phyloP scores from a whole-genome alignment of 1,140 invertebrate genomes.

The Anoplophora glabripennis region DNA sequence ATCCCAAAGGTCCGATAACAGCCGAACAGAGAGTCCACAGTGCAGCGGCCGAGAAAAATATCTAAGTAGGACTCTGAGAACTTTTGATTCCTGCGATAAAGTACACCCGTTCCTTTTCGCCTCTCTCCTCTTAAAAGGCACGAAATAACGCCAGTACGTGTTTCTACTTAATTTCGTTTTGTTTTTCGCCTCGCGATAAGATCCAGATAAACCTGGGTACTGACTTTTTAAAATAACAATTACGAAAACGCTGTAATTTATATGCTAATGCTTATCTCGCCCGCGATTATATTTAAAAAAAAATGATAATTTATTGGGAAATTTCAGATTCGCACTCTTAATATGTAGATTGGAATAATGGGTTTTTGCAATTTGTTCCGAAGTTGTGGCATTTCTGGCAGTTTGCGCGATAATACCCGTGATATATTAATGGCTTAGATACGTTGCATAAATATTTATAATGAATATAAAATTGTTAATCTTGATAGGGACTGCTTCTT shows the following conservation, averaged over 20 bases:
- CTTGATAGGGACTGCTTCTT: too few species aligned
- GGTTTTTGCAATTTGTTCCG: too few species aligned
- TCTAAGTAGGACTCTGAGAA: constrained; percentile 8
- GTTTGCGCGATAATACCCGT: too few species aligned
- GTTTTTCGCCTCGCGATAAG: too few species aligned
- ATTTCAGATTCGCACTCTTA: not conserved
- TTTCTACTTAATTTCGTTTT: constrained; percentile 2
- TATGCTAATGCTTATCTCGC: constrained; percentile 1
- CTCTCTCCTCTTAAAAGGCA: constrained; percentile 1
- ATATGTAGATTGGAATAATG: too few species aligned
- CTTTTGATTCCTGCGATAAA: constrained; percentile 7
- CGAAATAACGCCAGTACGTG: constrained; percentile 4
- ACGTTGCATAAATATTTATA: too few species aligned
- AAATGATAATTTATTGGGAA: not conserved
- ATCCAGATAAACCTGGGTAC: too few species aligned
- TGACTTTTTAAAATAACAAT: not conserved
- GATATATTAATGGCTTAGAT: too few species aligned
- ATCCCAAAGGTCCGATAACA: constrained; percentile 5
- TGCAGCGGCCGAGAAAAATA: constrained; percentile 4
- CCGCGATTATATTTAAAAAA: constrained; percentile 1
- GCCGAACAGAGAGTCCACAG: constrained; percentile 2
- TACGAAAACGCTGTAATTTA: constrained; percentile 7
- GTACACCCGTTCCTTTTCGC: not conserved
- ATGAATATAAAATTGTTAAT: too few species aligned
- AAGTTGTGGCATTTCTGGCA: too few species aligned